These are phyloP conservation scores for Pterobdella sp. DNA, from an alignment of 2,888 invertebrate genomes.

Conservation along the genomic window DNA sequence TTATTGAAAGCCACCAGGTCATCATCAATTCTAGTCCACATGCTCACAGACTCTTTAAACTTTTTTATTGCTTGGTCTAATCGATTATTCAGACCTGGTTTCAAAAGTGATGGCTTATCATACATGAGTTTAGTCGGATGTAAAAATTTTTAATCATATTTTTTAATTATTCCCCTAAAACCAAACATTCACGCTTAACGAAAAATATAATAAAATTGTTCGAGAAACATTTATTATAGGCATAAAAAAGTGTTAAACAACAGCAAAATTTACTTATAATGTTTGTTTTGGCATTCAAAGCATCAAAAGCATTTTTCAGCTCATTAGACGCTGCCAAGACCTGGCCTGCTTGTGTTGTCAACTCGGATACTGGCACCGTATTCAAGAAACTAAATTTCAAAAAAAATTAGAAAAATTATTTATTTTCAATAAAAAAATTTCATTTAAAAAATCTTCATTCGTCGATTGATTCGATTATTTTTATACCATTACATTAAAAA, in stretches of 20 bases:
- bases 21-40: conserved; percentile 3
- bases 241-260: not conserved
- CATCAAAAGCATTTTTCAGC: not conserved
- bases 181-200: no score
- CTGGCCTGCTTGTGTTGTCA: not conserved
- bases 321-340: not conserved
- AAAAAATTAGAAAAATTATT: no score
- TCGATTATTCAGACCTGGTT: not conserved
- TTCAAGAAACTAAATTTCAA: not conserved
- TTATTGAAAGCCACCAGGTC: not conserved
- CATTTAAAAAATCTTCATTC: no score
- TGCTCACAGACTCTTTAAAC: not conserved
- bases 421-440: no score
- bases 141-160: not conserved
- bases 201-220: not conserved
- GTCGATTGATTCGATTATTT: no score
- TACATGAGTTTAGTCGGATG: not conserved
- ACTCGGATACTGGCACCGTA: not conserved
- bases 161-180: not conserved
- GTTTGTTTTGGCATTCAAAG: not conserved
- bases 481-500: no score
- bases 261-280: not conserved
- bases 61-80: not conserved
- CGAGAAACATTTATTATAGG: not conserved
- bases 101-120: no score